These are phyloP conservation scores for Drosophila pectinifera DNA, from an alignment of 1,140 invertebrate species.

Conservation along the genomic window DNA sequence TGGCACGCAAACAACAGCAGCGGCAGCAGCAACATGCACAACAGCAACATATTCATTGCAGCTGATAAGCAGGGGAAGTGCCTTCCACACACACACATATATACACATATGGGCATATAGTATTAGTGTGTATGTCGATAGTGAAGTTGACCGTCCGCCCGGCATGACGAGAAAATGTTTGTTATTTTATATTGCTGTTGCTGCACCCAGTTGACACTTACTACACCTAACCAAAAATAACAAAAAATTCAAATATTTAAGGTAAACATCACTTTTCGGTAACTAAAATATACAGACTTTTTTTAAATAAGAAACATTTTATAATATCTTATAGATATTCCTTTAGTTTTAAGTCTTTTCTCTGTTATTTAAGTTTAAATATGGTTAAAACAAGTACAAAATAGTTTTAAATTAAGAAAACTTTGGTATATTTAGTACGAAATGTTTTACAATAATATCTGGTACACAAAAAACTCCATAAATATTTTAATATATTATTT, in stretches of 20 bases:
- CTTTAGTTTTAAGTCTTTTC: too few species aligned
- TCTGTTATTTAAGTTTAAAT: too few species aligned
- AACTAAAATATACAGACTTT: not conserved
- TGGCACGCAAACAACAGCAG: conserved; percentile 54
- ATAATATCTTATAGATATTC: too few species aligned
- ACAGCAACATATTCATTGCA: conserved; percentile 36
- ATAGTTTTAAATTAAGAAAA: too few species aligned
- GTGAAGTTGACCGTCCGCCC: conserved; percentile 52
- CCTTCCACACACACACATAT: conserved; percentile 22
- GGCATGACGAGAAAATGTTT: conserved; percentile 46
- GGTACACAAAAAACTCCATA: too few species aligned
- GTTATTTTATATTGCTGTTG: conserved; percentile 27
- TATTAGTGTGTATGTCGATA: conserved; percentile 49
- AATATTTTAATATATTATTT: too few species aligned
- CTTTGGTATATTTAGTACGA: too few species aligned
- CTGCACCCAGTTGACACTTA: conserved; percentile 77
- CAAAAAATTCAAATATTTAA: too few species aligned
- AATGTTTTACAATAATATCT: too few species aligned
- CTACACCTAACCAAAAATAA: not conserved
- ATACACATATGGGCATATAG: not conserved
- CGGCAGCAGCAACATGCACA: conserved; percentile 15
- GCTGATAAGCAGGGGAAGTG: conserved; percentile 59
- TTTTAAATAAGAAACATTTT: too few species aligned
- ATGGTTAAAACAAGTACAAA: too few species aligned
- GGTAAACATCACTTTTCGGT: too few species aligned